phyloP scores from a whole-genome alignment of 2,888 invertebrate species.

The Rhagium mordax region DNA sequence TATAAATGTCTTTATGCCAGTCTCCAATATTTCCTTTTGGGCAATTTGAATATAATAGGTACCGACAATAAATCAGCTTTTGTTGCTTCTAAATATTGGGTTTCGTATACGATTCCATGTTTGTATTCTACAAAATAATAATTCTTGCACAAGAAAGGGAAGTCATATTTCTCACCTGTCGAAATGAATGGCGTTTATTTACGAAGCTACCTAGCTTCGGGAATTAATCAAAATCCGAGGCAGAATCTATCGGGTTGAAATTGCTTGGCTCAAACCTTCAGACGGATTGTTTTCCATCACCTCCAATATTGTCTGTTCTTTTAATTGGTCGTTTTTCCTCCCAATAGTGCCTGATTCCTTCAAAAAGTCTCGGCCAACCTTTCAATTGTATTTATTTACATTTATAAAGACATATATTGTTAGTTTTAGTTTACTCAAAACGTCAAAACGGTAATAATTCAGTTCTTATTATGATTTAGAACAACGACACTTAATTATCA shows the following conservation, averaged over 20 bases:
- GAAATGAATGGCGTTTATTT: background rate
- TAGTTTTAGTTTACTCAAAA: no score
- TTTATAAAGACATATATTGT: no score
- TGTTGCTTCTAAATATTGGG: background rate
- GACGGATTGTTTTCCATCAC: no score
- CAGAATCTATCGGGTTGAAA: background rate
- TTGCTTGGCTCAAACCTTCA: no score
- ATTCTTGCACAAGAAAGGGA: background rate
- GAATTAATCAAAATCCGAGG: background rate
- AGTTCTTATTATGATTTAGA: no score
- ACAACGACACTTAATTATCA: no score
- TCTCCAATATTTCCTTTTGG: background rate
- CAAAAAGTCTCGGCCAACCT: no score
- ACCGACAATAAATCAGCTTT: background rate
- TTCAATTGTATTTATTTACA: no score
- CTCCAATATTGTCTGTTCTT: no score
- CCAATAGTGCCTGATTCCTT: no score
- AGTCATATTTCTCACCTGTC: background rate
- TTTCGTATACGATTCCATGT: background rate
- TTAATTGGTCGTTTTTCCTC: no score
- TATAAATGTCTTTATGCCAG: background rate
- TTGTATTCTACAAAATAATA: background rate
- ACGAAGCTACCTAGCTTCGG: background rate
- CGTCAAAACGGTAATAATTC: no score
- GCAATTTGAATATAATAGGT: background rate